Evolutionary conservation across 2,797 vertebrate species (phyloP).

Genomic region (Steatocranus sp.): DNA sequence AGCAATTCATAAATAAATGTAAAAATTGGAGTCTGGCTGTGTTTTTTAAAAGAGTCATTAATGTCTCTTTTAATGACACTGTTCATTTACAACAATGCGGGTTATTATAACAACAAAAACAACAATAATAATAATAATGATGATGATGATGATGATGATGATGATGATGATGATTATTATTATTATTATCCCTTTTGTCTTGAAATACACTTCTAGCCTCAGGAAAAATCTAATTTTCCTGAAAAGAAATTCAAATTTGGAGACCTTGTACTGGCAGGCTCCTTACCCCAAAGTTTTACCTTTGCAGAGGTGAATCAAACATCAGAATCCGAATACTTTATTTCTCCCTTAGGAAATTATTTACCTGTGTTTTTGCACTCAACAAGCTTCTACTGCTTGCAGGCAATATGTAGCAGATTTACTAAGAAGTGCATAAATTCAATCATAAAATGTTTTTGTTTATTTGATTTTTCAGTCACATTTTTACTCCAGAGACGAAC

Average conservation of each 20-base stretch:
- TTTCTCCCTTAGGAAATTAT: not conserved
- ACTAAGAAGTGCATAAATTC: not conserved
- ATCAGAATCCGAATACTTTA: not conserved
- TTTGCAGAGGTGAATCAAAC: no score
- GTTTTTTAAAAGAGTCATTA: not conserved
- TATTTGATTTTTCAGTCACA: not conserved
- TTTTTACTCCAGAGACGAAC: not conserved
- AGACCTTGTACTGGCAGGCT: not conserved
- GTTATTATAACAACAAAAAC: rapidly evolving
- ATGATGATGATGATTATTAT: no score
- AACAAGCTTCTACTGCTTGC: not conserved
- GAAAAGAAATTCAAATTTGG: not conserved
- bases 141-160: no score
- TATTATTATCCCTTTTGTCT: not conserved
- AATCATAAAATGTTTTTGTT: not conserved
- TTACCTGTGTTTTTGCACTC: not conserved
- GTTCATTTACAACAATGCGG: not conserved
- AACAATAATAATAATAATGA: rapidly evolving
- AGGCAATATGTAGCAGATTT: not conserved
- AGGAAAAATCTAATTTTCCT: not conserved
- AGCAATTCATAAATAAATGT: not conserved
- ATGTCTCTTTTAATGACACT: not conserved
- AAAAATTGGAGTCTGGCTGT: not conserved
- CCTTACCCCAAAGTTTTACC: not conserved
- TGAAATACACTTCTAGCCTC: not conserved